phyloP scores from a whole-genome alignment of 2,113 vertebrate species.

The Megalops atlanticus region DNA sequence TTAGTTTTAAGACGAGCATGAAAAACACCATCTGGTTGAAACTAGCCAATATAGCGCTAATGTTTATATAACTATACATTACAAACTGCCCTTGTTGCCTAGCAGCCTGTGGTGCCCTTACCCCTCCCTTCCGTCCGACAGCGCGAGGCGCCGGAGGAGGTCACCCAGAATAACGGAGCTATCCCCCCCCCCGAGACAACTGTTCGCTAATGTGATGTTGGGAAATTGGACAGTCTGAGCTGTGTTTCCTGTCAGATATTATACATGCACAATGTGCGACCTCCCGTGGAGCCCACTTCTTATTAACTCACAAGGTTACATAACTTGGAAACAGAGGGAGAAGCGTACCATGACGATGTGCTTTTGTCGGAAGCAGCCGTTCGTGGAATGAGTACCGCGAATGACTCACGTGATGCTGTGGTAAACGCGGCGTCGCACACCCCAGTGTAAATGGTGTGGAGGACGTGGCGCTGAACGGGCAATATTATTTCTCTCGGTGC shows the following conservation, averaged over 20 bases:
- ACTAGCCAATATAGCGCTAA: not conserved
- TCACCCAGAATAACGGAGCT: conserved; percentile 6
- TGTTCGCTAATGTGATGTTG: not conserved
- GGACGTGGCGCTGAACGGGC: too few species aligned
- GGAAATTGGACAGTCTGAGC: conserved; percentile 13
- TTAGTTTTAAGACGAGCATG: not conserved
- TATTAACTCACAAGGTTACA: not conserved
- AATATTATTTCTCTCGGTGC: too few species aligned
- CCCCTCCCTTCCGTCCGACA: not conserved
- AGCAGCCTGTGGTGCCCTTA: not conserved
- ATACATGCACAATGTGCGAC: not conserved
- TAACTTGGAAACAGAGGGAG: not conserved
- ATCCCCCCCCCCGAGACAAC: not conserved
- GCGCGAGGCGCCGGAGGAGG: conserved; percentile 1
- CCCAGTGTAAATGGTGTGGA: too few species aligned
- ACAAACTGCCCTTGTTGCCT: not conserved
- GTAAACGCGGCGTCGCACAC: not conserved
- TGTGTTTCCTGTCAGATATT: not conserved
- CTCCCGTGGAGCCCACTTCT: too few species aligned
- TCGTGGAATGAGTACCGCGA: not conserved
- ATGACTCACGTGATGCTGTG: too few species aligned
- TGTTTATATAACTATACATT: not conserved
- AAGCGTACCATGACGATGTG: not conserved
- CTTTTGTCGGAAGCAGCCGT: not conserved
- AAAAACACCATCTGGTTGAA: not conserved